Conservation (phyloP, 1,140 invertebrate species). For the Manduca sexta region DNA sequence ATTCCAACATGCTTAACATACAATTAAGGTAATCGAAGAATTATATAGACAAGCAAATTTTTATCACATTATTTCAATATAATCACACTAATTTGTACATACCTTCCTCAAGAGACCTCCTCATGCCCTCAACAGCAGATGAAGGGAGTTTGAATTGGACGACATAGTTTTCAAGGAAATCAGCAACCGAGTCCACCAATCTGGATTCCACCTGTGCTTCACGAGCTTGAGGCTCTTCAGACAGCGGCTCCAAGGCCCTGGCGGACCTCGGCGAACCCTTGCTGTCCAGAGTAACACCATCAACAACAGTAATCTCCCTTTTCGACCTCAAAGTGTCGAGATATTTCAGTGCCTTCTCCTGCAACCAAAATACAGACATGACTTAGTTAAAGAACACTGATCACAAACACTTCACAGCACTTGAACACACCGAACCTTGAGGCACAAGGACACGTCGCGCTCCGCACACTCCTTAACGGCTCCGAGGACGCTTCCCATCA, state of each 20-base stretch:
- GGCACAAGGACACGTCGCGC: constrained; percentile 54
- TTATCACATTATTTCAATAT: too few relatives aligned
- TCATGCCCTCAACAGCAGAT: constrained; percentile 79
- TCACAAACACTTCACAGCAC: constrained; percentile 40
- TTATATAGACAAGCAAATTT: too few relatives aligned
- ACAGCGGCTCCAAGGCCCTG: constrained; percentile 73
- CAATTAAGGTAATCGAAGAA: too few relatives aligned
- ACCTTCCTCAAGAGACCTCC: constrained; percentile 79
- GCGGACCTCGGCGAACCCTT: constrained; percentile 74
- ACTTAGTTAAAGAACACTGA: constrained; percentile 10
- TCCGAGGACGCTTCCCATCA: constrained; percentile 43
- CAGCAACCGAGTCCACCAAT: constrained; percentile 80
- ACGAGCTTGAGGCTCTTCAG: constrained; percentile 79
- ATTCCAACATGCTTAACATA: too few relatives aligned
- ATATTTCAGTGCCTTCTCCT: constrained; percentile 64
- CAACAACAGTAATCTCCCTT: constrained; percentile 74
- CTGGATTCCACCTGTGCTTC: constrained; percentile 85
- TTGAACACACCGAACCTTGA: constrained; percentile 50
- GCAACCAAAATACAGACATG: constrained; percentile 51
- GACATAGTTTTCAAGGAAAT: constrained; percentile 85
- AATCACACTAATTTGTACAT: constrained; percentile 12
- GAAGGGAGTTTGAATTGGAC: constrained; percentile 84
- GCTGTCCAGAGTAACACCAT: constrained; percentile 81
- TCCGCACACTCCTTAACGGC: constrained; percentile 61
- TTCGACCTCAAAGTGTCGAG: constrained; percentile 48